These are phyloP conservation scores for Plutella xylostella DNA, from an alignment of 2,888 invertebrate species.

Conservation along the genomic window DNA sequence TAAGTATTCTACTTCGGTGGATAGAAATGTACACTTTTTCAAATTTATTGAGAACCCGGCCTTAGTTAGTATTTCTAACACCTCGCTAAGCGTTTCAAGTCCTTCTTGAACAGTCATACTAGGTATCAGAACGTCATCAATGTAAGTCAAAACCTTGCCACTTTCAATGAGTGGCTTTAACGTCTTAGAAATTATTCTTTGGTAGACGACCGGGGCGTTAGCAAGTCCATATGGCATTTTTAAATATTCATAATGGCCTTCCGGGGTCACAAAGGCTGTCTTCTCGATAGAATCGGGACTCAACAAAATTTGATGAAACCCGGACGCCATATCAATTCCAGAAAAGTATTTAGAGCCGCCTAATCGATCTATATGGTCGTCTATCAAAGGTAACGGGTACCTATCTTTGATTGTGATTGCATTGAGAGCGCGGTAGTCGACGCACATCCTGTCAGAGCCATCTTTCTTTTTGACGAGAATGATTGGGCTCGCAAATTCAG, in stretches of 20 bases:
- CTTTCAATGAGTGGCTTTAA: background rate
- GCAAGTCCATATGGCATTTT: background rate
- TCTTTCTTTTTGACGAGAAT: slow-evolving; percentile 20
- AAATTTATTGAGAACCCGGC: background rate
- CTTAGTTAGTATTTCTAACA: background rate
- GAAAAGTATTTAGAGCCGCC: too few relatives aligned
- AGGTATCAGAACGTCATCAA: background rate
- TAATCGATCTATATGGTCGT: too few relatives aligned
- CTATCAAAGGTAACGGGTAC: too few relatives aligned
- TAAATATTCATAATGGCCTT: background rate
- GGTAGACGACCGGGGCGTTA: background rate
- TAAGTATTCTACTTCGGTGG: slow-evolving; percentile 8
- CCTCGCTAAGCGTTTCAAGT: background rate
- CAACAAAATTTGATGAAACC: background rate
- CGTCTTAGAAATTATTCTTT: background rate
- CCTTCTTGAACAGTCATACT: background rate
- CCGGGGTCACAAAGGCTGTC: background rate
- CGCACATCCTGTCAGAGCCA: slow-evolving; percentile 12
- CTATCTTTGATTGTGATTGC: too few relatives aligned
- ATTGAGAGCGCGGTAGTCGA: background rate
- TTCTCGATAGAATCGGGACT: background rate
- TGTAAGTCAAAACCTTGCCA: background rate
- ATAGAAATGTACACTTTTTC: background rate
- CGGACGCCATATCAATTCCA: too few relatives aligned
- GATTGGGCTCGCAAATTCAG: slow-evolving; percentile 1